Conservation (phyloP, 2,113 vertebrate genomes). For the Piliocolobus tephrosceles region DNA sequence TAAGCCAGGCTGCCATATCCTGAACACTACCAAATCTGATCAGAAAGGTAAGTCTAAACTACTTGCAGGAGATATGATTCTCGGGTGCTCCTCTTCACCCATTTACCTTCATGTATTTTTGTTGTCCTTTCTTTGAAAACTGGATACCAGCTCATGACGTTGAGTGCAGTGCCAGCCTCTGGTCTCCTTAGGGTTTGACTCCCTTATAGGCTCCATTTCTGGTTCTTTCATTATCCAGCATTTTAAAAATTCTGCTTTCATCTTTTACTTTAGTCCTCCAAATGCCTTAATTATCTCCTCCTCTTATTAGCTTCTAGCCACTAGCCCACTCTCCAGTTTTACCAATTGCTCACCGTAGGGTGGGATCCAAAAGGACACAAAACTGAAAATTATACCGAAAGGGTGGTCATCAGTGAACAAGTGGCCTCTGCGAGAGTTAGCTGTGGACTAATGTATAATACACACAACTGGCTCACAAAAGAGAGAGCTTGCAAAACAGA, state of each 20-base stretch:
- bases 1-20: background rate
- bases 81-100: background rate
- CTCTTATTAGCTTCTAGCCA: background rate
- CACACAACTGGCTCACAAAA: background rate
- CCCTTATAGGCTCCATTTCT: background rate
- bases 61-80: background rate
- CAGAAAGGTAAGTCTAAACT: background rate
- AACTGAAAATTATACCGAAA: background rate
- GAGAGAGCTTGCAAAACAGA: background rate
- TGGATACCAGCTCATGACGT: background rate
- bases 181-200: background rate
- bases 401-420: background rate
- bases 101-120: background rate
- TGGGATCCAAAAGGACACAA: background rate
- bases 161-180: background rate
- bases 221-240: background rate
- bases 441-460: background rate
- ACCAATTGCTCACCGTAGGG: fast-evolving
- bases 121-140: background rate
- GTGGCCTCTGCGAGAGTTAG: background rate
- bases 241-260: background rate
- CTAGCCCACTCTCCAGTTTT: background rate
- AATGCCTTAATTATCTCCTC: background rate
- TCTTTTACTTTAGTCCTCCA: background rate
- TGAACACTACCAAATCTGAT: background rate